Evolutionary conservation across 35 echinoderm and acorn worm genomes (phyloP), one percentile per base, ranked within the genome.

Genomic region (Nesometra sesokonis): DNA sequence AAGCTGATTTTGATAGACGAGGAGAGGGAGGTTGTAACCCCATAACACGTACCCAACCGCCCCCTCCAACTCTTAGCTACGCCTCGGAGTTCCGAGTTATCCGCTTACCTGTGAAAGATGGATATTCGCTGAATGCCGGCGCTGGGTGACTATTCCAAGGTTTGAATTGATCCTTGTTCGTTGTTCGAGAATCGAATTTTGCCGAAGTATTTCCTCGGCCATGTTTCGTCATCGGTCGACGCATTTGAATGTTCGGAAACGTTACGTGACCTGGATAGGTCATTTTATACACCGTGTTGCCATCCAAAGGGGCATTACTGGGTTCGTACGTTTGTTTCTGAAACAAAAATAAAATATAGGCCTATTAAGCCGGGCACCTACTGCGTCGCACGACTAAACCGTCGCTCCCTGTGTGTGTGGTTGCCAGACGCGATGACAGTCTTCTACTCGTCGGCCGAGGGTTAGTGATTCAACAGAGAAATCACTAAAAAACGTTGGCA

Each of bases 171-270:
- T 99, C 96, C 78, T 92, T 99, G 40, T 99, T 85, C 3, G 86
- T 91, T 0, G 96, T 99, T 40, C 96, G 85, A 15, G 90, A 43
- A 80, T 99, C 96, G 82, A 99, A 99, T 52, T 92, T 82, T 21
- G 96, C 96, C 36, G 90, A 89, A 36, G 82, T 80, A 11, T 78
- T 52, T 23, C 87, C 52, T 46, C 85, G 76, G 4, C 82, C 86
- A 7, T 85, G 77, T 31, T 90, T 82, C 0, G 87, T 93, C 13
- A 78, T 76, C 21, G 93, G 92, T 38, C 92, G 80, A 4, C 32
- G 36, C n/a, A 84, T 78, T 43, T 90, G 85, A 33, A 92, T 90
- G 17, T 80, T 78, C 3, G 96, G 95, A 46, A 99, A 99, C 35
- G 85, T 82, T 8, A 90, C 89, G 37, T 99, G 90, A 15, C 92